Evolutionary conservation across 35 echinoderm and acorn worm species (phyloP).

Genomic region (Hemicentrotus pulcherrimus): DNA sequence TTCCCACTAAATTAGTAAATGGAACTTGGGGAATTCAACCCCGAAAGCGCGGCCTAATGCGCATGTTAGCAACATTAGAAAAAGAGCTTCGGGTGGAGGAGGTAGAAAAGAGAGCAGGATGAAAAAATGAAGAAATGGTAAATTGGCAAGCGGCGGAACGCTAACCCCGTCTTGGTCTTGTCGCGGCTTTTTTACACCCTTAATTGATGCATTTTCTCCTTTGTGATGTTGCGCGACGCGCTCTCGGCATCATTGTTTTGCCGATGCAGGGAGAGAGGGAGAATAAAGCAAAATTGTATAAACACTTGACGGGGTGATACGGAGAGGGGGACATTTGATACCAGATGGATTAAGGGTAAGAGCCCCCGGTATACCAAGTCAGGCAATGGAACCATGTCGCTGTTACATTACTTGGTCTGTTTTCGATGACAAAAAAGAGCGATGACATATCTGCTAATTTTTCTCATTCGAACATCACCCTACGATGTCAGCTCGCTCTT

Average conservation of each 20-base stretch:
- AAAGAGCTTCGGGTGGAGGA: not conserved
- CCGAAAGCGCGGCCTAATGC: not conserved
- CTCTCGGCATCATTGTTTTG: slow-evolving; percentile 24
- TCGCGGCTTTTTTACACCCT: slow-evolving; percentile 50
- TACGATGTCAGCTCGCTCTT: not conserved
- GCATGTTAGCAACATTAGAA: slow-evolving; percentile 16
- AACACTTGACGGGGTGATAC: slow-evolving; percentile 46
- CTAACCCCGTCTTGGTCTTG: slow-evolving; percentile 26
- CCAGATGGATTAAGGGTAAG: slow-evolving; percentile 26
- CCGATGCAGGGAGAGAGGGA: not conserved
- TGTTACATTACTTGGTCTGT: slow-evolving; percentile 28
- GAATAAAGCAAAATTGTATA: slow-evolving; percentile 48
- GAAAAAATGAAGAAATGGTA: not conserved
- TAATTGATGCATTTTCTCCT: slow-evolving; percentile 52
- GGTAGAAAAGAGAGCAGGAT: not conserved
- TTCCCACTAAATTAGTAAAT: slow-evolving; percentile 57
- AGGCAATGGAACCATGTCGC: slow-evolving; percentile 5
- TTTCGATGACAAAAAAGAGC: slow-evolving; percentile 6
- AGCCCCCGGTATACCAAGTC: not conserved
- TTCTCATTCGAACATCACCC: not conserved
- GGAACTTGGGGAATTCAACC: slow-evolving; percentile 53
- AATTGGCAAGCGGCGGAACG: slow-evolving; percentile 48
- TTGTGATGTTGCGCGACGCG: slow-evolving; percentile 48
- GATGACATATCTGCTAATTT: slow-evolving; percentile 41
- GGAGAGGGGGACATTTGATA: slow-evolving; percentile 29